Evolutionary conservation across 2,113 vertebrate species (phyloP).

Genomic region (Hemibagrus wyckioides): DNA sequence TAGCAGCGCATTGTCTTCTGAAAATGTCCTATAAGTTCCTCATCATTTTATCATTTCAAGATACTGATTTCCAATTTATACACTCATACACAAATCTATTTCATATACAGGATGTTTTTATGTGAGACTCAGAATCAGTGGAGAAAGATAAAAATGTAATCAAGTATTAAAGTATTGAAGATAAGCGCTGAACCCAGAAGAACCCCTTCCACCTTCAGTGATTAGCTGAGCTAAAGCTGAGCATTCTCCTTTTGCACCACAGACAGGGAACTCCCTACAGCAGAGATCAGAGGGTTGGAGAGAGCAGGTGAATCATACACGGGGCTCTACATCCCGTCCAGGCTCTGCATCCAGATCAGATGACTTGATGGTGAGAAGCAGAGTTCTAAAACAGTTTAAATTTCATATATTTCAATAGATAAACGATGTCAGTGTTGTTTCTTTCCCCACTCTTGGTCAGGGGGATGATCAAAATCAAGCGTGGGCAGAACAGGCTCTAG

Average conservation of each 20-base stretch:
- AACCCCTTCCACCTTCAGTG: neutral
- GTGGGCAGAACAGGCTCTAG: constrained; percentile 59
- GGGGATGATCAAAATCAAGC: constrained; percentile 40
- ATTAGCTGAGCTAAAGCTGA: neutral
- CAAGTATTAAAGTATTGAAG: neutral
- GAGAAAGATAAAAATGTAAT: neutral
- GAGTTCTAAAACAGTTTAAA: neutral
- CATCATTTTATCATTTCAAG: neutral
- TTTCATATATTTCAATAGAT: neutral
- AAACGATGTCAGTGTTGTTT: neutral
- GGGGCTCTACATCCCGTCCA: constrained; percentile 36
- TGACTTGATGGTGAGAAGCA: constrained; percentile 55
- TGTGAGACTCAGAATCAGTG: neutral
- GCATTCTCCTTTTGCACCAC: constrained; percentile 21
- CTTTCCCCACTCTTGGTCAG: neutral
- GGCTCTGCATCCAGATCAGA: neutral
- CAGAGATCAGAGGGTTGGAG: constrained; percentile 66
- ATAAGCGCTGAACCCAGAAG: neutral
- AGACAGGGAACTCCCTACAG: constrained; percentile 66
- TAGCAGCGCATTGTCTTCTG: neutral
- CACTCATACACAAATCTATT: neutral
- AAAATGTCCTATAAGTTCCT: neutral
- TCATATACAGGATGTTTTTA: neutral
- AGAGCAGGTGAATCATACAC: constrained; percentile 63
- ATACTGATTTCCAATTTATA: neutral